Percentiles rank a stretch among this genome's conserved stretches.
phyloP scores from a whole-genome alignment of 2,797 vertebrate genomes.

The Phoebastria nigripes region DNA sequence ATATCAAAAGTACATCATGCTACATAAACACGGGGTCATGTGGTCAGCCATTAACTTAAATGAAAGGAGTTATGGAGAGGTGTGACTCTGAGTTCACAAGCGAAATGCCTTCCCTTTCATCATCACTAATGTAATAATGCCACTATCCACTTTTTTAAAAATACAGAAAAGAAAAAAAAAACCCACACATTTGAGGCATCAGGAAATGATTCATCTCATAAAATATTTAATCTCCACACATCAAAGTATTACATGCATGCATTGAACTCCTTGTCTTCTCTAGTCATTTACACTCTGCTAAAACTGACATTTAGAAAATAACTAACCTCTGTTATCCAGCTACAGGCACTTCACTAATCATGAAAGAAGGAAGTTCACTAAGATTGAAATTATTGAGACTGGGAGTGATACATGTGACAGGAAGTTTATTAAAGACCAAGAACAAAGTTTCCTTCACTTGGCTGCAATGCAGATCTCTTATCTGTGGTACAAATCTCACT shows the following conservation, averaged over 20 bases:
- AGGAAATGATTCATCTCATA: slow-evolving; percentile 33
- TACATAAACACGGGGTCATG: neutral
- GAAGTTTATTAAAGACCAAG: slow-evolving; percentile 40
- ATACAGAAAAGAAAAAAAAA: neutral
- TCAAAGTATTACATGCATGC: slow-evolving; percentile 29
- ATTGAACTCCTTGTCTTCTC: neutral
- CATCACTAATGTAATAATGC: neutral
- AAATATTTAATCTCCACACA: slow-evolving; percentile 50
- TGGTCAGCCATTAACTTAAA: neutral
- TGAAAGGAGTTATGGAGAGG: neutral
- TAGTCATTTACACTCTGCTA: neutral
- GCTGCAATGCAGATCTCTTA: neutral
- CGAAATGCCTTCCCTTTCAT: neutral
- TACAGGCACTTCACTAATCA: slow-evolving; percentile 45
- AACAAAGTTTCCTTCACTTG: slow-evolving; percentile 11
- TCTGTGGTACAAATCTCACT: neutral
- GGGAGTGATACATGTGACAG: slow-evolving; percentile 18
- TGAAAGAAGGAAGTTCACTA: slow-evolving; percentile 43
- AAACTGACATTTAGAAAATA: slow-evolving; percentile 52
- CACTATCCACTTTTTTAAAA: neutral
- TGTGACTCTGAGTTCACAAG: neutral
- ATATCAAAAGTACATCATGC: neutral
- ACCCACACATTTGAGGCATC: neutral
- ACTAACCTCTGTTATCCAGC: slow-evolving; percentile 23
- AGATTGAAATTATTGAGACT: slow-evolving; percentile 3